These are phyloP conservation scores for Siphlonurus alternatus DNA, from an alignment of 2,888 invertebrate species.

Conservation along the genomic window DNA sequence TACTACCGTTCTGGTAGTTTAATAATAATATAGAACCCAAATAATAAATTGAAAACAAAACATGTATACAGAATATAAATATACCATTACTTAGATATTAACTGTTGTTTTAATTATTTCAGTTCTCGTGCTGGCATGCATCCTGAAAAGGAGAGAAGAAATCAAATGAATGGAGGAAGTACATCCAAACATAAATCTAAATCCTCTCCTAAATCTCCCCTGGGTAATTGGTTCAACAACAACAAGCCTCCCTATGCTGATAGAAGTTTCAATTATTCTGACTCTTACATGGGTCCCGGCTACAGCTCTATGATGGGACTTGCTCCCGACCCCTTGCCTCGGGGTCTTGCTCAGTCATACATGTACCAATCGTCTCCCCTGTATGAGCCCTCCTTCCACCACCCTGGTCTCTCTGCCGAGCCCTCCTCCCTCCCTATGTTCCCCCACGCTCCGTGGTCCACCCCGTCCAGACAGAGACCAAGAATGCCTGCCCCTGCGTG, in stretches of 20 bases:
- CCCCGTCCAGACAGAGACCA: neutral
- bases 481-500: neutral
- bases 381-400: neutral
- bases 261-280: neutral
- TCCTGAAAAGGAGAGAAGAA: neutral
- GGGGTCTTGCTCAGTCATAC: neutral
- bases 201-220: neutral
- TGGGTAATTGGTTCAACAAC: neutral
- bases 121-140: neutral
- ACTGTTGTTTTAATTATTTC: neutral
- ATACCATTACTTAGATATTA: too few species aligned
- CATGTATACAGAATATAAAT: too few species aligned
- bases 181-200: neutral
- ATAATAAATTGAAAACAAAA: too few species aligned
- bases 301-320: neutral
- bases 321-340: neutral
- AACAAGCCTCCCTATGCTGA: neutral
- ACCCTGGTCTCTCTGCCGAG: constrained; percentile 28
- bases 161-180: neutral
- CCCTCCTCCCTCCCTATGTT: constrained; percentile 46
- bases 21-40: too few species aligned
- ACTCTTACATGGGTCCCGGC: neutral
- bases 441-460: constrained; percentile 31
- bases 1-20: too few species aligned
- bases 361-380: neutral